Conservation (phyloP, 2,113 vertebrate genomes). For the Ophiodon elongatus region DNA sequence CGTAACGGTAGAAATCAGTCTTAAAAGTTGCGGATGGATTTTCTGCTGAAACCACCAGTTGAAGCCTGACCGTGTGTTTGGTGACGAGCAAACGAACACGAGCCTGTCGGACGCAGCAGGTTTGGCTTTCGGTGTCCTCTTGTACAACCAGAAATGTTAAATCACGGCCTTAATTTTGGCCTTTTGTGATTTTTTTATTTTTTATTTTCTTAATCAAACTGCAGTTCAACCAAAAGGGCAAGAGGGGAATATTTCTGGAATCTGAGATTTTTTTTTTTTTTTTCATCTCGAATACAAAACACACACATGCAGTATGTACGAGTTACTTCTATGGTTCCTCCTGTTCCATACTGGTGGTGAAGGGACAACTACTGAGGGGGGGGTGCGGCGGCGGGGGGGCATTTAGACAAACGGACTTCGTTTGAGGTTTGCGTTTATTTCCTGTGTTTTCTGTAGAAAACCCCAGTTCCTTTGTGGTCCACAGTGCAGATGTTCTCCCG, state of each 20-base stretch:
- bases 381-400: too few species aligned
- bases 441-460: too few species aligned
- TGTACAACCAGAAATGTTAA: neutral
- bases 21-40: neutral
- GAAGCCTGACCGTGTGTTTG: constrained; percentile 12
- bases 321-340: neutral
- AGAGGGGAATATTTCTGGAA: neutral
- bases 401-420: too few species aligned
- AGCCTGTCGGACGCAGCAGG: neutral
- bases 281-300: neutral
- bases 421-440: too few species aligned
- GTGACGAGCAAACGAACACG: neutral
- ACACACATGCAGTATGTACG: neutral
- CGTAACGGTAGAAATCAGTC: neutral
- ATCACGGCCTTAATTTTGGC: neutral
- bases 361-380: too few species aligned
- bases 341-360: too few species aligned
- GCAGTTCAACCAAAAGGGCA: neutral
- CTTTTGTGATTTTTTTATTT: neutral
- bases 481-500: too few species aligned
- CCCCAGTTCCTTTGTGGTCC: too few species aligned
- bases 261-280: neutral
- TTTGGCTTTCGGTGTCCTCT: neutral
- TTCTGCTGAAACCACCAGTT: neutral
- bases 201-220: neutral